phyloP scores from a whole-genome alignment of 2,797 vertebrate genomes.

The Gambusia yucatana region DNA sequence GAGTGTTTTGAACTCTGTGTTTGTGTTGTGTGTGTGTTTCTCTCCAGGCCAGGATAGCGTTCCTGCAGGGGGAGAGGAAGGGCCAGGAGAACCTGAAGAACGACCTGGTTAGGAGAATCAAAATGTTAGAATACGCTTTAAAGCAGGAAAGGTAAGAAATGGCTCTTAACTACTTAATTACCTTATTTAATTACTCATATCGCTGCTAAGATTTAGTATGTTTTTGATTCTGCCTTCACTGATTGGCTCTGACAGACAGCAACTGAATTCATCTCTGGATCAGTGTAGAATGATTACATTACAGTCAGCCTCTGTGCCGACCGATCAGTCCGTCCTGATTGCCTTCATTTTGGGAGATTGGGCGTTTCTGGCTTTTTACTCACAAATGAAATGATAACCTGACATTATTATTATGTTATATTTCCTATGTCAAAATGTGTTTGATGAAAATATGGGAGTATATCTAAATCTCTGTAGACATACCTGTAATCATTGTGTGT shows the following conservation, averaged over 20 bases:
- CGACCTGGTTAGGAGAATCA: constrained; percentile 99
- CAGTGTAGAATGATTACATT: no score
- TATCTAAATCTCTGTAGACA: not conserved
- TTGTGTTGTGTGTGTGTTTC: constrained; percentile 4
- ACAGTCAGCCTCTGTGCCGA: no score
- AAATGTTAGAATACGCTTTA: constrained; percentile 99
- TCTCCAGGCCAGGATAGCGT: constrained; percentile 94
- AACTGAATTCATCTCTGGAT: no score
- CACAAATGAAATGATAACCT: no score
- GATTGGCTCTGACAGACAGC: not conserved
- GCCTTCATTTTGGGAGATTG: no score
- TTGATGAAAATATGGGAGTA: not conserved
- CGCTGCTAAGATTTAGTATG: not conserved
- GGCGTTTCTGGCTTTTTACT: no score
- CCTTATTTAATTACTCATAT: not conserved
- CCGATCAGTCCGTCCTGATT: no score
- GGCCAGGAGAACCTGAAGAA: constrained; percentile 99
- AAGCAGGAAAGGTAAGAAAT: constrained; percentile 95
- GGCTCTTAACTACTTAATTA: no score
- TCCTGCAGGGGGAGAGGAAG: constrained; percentile 98
- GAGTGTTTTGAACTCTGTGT: not conserved
- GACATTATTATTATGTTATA: no score
- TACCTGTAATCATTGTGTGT: not conserved
- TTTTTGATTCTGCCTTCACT: not conserved
- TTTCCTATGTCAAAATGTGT: no score